A percentile compares a stretch with the other conserved stretches of the same genome.
Evolutionary conservation across 2,888 invertebrate genomes (phyloP).

Genomic region (Dicyrtomina minuta): DNA sequence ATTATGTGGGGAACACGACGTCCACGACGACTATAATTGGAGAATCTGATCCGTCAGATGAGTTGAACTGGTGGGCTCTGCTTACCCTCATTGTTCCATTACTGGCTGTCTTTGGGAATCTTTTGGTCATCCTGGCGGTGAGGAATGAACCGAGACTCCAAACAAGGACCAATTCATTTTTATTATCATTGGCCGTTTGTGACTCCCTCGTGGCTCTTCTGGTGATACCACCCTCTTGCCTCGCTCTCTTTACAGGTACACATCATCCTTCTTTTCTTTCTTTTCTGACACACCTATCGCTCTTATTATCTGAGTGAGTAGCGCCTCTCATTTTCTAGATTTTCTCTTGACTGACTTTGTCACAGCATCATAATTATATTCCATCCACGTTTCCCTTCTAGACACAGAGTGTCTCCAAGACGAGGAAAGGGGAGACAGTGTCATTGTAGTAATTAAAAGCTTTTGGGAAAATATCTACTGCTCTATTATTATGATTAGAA

Average conservation of each 20-base stretch:
- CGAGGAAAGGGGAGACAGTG: too few relatives aligned
- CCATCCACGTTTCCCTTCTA: too few relatives aligned
- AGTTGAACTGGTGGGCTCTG: constrained; percentile 35
- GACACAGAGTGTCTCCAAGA: too few relatives aligned
- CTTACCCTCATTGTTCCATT: constrained; percentile 33
- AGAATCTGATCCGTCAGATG: neutral
- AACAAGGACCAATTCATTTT: constrained; percentile 34
- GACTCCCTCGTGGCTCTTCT: constrained; percentile 35
- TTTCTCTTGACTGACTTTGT: too few relatives aligned
- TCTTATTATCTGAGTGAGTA: too few relatives aligned
- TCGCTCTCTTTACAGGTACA: constrained; percentile 30
- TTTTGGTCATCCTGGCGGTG: constrained; percentile 33
- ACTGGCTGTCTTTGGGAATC: constrained; percentile 33
- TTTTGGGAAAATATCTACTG: too few relatives aligned
- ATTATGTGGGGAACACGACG: neutral
- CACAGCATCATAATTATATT: too few relatives aligned
- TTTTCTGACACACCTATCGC: too few relatives aligned
- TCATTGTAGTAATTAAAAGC: too few relatives aligned
- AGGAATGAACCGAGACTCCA: constrained; percentile 33
- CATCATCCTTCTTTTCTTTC: neutral
- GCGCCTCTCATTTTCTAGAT: too few relatives aligned
- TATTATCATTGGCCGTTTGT: constrained; percentile 33
- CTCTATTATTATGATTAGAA: too few relatives aligned
- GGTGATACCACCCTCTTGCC: constrained; percentile 31
- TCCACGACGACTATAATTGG: too few relatives aligned